A percentile compares a stretch with the other conserved stretches of the same genome.
Evolutionary conservation across 2,888 invertebrate genomes (phyloP).

Genomic region (Mesopsocus fuscifrons): DNA sequence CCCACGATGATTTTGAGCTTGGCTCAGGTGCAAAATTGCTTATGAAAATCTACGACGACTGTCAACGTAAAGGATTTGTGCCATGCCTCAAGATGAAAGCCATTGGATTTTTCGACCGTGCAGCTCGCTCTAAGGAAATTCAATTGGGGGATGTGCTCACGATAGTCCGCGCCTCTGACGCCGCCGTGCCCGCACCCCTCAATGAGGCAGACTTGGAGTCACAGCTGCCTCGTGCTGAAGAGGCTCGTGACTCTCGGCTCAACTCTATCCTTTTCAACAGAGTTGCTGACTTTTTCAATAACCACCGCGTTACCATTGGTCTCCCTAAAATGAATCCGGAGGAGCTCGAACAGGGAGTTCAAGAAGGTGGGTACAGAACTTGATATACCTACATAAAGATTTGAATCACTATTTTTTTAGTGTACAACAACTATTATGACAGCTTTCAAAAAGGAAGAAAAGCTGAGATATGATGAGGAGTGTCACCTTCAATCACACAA

Average conservation of each 20-base stretch:
- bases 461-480: no score
- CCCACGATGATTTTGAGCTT: conserved; percentile 35
- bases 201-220: conserved; percentile 52
- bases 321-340: conserved; percentile 49
- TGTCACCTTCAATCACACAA: no score
- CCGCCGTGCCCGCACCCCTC: conserved; percentile 32
- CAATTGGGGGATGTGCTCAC: conserved; percentile 39
- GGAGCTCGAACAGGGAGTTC: conserved; percentile 48
- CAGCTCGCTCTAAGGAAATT: conserved; percentile 29
- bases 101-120: conserved; percentile 55
- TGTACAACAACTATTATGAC: no score
- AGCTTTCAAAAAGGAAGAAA: no score
- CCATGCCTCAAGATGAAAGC: conserved; percentile 68
- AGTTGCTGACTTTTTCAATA: conserved; percentile 48
- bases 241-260: conserved; percentile 45
- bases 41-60: conserved; percentile 47
- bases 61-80: conserved; percentile 44
- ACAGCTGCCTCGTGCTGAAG: conserved; percentile 40
- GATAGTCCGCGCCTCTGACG: conserved; percentile 44
- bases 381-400: conserved; percentile 3
- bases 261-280: conserved; percentile 51
- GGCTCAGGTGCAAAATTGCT: conserved; percentile 17
- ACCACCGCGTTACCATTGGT: conserved; percentile 53
- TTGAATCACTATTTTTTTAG: conserved; percentile 11
- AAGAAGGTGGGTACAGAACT: conserved; percentile 42